Base-by-base conservation (phyloP, 2,113 vertebrate genomes). In the Phycodurus eques region DNA sequence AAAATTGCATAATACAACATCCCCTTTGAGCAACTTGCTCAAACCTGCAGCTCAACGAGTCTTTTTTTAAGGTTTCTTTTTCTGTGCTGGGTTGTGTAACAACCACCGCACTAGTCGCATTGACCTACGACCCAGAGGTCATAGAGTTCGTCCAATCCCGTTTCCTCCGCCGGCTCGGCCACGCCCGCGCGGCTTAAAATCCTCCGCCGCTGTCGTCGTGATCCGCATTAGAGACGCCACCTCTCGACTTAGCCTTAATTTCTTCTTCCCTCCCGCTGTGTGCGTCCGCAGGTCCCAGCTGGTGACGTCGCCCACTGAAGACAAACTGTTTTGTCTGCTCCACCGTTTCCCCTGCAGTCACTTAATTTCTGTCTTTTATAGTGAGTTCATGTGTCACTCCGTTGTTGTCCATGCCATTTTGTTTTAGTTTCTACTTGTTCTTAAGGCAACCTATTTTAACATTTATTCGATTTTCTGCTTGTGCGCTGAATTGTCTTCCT, bases 61-160 rank as follows among this genome's bases (percentile, higher is more conserved):
- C 61, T 39, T 56, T 49, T 71, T 72, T 72, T 56, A 56, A 19
- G 72, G 67, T 53, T 31, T 77, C 8, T 42, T 72, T 22, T 65
- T 65, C 13, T 46, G 11, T 11, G 7, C 14, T 0, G 4, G 13
- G 59, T 76, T 79, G 80, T 64, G 73, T 82, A 82, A 82, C 54
- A 35, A 39, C 35, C 35, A 2, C 54, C 44, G 17, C 11, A 12
- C 4, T 4, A 47, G 5, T 33, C 46, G 3, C 39, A 20, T 42
- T n/a, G 39, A 44, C 68, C 68, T 57, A 13, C 67, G 54, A 73
- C 35, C 61, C 3, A 11, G 13, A 63, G 63, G 71, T 63, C 54
- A 4, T 9, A 49, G 72, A 75, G 63, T 70, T 65, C 27, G 0
- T 67, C 69, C 56, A 64, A 67, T 75, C 66, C 31, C 56, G 1